phyloP scores from a whole-genome alignment of 35 echinoderm and acorn worm species.

The Lytechinus pictus region DNA sequence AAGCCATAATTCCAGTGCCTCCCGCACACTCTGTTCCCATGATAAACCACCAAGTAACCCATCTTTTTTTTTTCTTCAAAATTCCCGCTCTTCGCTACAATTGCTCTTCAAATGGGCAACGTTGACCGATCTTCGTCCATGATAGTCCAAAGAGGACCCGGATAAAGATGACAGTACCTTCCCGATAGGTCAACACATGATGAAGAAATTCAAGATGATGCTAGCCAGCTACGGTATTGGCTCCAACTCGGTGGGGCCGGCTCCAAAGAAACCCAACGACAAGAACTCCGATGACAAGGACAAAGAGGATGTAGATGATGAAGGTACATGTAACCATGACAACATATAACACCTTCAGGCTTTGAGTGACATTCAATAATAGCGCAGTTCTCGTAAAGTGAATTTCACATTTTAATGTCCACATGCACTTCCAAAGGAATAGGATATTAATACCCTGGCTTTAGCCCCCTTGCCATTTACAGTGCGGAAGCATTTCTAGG shows the following conservation, averaged over 20 bases:
- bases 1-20: too few species aligned
- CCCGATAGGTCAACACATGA: background rate
- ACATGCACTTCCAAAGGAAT: too few species aligned
- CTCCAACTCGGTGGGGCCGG: slow-evolving; percentile 6
- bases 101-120: background rate
- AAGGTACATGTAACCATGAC: background rate
- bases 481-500: too few species aligned
- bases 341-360: background rate
- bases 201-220: background rate
- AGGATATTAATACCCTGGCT: too few species aligned
- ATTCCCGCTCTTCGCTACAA: background rate
- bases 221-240: slow-evolving; percentile 24
- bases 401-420: too few species aligned
- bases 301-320: background rate
- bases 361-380: background rate
- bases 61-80: background rate
- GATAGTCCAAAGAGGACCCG: background rate
- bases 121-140: background rate
- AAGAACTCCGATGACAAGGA: background rate
- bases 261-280: background rate
- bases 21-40: too few species aligned
- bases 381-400: too few species aligned
- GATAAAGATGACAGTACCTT: background rate
- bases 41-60: too few species aligned
- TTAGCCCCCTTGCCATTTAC: too few species aligned